Percentiles rank a stretch among this genome's conserved stretches.
These are phyloP conservation scores for Corvus moneduloides DNA, from an alignment of 2,113 vertebrate genomes.

Conservation along the genomic window DNA sequence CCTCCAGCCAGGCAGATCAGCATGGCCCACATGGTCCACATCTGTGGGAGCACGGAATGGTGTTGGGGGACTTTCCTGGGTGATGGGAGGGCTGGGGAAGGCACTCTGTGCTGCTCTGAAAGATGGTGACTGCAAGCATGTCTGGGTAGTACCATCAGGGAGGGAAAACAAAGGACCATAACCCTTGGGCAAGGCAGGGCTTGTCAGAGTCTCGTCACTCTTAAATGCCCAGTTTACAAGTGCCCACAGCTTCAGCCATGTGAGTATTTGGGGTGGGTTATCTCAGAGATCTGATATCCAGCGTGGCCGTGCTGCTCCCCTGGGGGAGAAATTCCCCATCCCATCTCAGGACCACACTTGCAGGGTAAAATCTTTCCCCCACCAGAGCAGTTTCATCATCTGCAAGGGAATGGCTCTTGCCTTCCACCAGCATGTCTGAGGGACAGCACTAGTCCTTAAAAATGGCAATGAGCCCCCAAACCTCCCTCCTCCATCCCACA, in stretches of 20 bases:
- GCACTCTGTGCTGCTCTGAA: not conserved
- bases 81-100: not conserved
- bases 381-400: not conserved
- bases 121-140: not conserved
- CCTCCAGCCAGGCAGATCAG: conserved; percentile 30
- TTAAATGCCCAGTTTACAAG: not conserved
- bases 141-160: not conserved
- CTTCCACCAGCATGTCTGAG: not conserved
- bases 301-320: not conserved
- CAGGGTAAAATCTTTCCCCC: not conserved
- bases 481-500: not conserved
- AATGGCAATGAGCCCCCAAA: not conserved
- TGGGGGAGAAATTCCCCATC: not conserved
- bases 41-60: not conserved
- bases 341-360: not conserved
- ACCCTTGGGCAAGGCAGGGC: not conserved
- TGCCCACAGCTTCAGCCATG: not conserved
- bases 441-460: not conserved
- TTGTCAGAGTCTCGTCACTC: not conserved
- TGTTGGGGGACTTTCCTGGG: not conserved
- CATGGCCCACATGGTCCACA: not conserved
- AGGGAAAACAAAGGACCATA: not conserved
- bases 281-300: not conserved
- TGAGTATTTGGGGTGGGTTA: not conserved
- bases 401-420: not conserved